Evolutionary conservation across 2,888 invertebrate genomes (phyloP).

Genomic region (Diaphora mendica): DNA sequence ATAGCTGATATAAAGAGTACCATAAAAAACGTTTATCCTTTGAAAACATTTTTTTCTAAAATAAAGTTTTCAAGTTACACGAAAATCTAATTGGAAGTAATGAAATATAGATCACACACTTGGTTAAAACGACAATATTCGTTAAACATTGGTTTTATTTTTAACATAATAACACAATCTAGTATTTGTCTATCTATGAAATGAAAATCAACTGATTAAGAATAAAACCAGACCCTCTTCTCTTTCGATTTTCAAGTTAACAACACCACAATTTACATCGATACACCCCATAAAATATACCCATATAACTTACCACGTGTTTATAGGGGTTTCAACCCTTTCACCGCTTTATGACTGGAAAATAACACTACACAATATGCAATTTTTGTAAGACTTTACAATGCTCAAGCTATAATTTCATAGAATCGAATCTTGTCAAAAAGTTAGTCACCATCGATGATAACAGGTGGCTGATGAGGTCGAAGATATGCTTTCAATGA

Average conservation of each 20-base stretch:
- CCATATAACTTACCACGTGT: constrained; percentile 18
- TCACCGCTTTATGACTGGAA: not conserved
- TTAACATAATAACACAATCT: no score
- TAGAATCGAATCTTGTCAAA: not conserved
- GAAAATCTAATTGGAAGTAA: no score
- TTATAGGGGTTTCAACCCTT: constrained; percentile 16
- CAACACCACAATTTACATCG: constrained; percentile 6
- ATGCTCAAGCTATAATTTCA: not conserved
- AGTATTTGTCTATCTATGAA: not conserved
- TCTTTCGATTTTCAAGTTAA: not conserved
- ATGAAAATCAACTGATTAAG: not conserved
- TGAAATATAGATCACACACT: no score
- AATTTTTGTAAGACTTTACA: not conserved
- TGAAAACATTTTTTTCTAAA: no score
- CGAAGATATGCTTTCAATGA: no score
- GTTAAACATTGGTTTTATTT: no score
- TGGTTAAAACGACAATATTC: no score
- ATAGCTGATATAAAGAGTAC: no score
- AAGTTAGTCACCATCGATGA: no score
- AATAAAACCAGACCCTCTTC: not conserved
- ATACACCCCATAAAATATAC: constrained; percentile 18
- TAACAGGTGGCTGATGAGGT: no score
- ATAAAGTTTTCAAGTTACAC: no score
- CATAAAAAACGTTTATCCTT: no score
- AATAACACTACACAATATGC: not conserved